Base-by-base conservation (phyloP, 2,113 vertebrate genomes). In the Leucosticte australis region DNA sequence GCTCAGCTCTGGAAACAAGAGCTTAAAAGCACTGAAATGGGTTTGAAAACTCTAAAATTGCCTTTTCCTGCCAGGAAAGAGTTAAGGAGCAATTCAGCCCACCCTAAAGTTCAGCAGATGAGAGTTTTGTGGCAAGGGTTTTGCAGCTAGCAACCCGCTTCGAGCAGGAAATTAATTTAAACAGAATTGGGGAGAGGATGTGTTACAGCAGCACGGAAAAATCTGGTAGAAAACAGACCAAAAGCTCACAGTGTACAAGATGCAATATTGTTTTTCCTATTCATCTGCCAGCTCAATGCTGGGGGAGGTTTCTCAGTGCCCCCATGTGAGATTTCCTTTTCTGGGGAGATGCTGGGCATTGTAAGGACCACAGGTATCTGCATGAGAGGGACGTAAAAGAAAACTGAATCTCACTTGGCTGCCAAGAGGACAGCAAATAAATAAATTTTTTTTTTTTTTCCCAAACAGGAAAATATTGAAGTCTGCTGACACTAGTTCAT, bases 271-370 rank as follows among this genome's bases (percentile, higher is more conserved):
- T 49, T 85, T 89, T 73, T 68, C 50, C 44, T 64, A 11, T 64
- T 85, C 8, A 1, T 64, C 37, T 5, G 1, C 63, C 82, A 69
- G 7, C 57, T 49, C 63, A 57, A 18, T 10, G 11, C n/a, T 1
- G 0, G 15, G 17, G 33, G 30, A 46, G 7, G 31, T 41, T 78
- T 91, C 31, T 59, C 4, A 0, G 16, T 64, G 69, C 6, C 59
- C 39, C 26, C 8, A 8, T 0, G 0, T 39, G 52, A 87, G 35
- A 41, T 6, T 33, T 4, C 10, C 28, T 24, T 77, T 18, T 0
- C 33, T 26, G 6, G 13, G 55, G 22, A 59, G 26, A 35, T 35
- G 37, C 53, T 31, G 46, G 52, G 33, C 22, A 35, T 27, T 35
- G 13, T 30, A 42, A 87, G 17, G 14, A 35, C 26, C 42, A 39